phyloP scores from a whole-genome alignment of 2,113 vertebrate genomes.

The Melanocharis versteri region DNA sequence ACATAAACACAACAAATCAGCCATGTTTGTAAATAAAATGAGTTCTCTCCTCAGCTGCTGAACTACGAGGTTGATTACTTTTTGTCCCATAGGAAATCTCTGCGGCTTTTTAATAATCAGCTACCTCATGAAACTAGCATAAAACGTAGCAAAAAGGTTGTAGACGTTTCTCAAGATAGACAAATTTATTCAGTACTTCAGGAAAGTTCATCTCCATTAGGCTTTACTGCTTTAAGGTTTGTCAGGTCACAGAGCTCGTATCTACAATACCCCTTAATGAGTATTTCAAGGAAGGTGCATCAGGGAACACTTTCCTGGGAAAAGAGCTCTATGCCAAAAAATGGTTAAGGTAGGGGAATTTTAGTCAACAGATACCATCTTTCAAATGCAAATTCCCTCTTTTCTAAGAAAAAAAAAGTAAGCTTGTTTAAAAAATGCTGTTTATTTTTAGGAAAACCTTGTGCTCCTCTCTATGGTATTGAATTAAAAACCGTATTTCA shows the following conservation, averaged over 20 bases:
- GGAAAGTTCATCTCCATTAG: background rate
- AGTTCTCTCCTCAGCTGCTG: background rate
- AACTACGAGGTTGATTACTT: background rate
- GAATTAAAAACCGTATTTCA: background rate
- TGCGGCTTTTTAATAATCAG: background rate
- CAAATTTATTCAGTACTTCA: background rate
- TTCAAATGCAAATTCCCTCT: rapidly evolving
- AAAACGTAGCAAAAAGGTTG: background rate
- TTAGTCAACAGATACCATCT: background rate
- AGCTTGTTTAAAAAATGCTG: background rate
- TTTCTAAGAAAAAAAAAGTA: background rate
- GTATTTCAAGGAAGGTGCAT: background rate
- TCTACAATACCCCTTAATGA: background rate
- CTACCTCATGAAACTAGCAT: background rate
- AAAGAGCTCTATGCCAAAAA: background rate
- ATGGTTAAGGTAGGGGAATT: background rate
- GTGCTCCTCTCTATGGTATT: background rate
- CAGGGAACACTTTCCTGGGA: background rate
- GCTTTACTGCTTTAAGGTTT: background rate
- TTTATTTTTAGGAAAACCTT: background rate
- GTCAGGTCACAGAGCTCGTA: background rate
- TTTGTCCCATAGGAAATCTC: background rate
- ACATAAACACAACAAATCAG: background rate
- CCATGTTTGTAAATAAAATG: background rate
- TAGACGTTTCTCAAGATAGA: background rate